Evolutionary conservation across 1,140 invertebrate genomes (phyloP).

Genomic region (Zaprionus africanus): DNA sequence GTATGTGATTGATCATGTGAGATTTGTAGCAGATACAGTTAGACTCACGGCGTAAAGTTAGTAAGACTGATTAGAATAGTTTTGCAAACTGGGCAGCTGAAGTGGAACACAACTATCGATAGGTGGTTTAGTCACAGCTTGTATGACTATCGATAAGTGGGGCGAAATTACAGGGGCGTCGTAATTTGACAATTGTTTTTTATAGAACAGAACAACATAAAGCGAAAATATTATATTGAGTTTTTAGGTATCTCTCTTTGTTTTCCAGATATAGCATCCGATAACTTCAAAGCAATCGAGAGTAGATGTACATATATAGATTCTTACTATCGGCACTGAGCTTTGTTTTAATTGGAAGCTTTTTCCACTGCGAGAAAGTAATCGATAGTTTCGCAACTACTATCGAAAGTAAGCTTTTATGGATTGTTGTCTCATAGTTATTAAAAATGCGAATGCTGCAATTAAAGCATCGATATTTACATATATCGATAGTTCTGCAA

Average conservation of each 20-base stretch:
- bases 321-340: too few species aligned
- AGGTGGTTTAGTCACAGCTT: not conserved
- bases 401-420: too few species aligned
- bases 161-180: not conserved
- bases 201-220: not conserved
- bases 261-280: not conserved
- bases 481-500: not conserved
- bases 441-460: not conserved
- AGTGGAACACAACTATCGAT: not conserved
- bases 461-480: not conserved
- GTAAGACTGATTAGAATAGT: not conserved
- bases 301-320: too few species aligned
- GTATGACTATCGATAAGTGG: not conserved
- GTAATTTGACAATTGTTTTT: not conserved
- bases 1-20: not conserved
- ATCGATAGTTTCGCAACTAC: not conserved
- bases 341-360: too few species aligned
- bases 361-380: too few species aligned
- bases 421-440: too few species aligned
- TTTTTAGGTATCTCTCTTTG: not conserved
- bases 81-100: not conserved
- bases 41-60: not conserved
- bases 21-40: slow-evolving; percentile 9
- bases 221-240: not conserved
- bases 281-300: not conserved